These are phyloP conservation scores for Machaerirhynchus nigripectus DNA, from an alignment of 2,113 vertebrate genomes.

Conservation along the genomic window DNA sequence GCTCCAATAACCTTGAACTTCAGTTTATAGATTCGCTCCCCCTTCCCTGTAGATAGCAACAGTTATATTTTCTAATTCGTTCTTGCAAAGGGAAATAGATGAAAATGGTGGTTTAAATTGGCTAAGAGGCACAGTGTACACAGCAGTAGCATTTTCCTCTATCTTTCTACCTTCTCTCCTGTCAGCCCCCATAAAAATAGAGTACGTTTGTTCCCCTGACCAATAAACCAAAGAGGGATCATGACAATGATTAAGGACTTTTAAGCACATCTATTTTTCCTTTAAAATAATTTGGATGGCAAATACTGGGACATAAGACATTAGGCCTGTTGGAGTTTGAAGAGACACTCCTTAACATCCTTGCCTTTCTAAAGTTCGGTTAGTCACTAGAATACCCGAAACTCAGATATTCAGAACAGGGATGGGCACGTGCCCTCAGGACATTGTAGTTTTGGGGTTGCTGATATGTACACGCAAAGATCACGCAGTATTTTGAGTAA, in stretches of 20 bases:
- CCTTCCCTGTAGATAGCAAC: not conserved
- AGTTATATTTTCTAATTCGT: not conserved
- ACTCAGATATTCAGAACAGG: not conserved
- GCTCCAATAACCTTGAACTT: not conserved
- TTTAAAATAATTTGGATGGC: not conserved
- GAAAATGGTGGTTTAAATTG: not conserved
- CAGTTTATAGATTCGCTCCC: not conserved
- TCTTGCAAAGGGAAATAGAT: not conserved
- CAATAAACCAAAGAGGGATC: not conserved
- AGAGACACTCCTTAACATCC: not conserved
- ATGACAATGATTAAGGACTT: not conserved
- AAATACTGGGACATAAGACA: not conserved
- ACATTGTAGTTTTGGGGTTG: not conserved
- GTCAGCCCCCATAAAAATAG: not conserved
- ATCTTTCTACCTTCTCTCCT: not conserved
- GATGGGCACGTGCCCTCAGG: not conserved
- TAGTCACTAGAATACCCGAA: not conserved
- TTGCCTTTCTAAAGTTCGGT: not conserved
- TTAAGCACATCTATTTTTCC: not conserved
- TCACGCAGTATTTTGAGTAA: not conserved
- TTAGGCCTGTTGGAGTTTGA: not conserved
- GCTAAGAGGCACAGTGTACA: not conserved
- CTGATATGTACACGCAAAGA: not conserved
- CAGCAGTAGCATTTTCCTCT: not conserved
- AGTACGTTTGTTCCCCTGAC: not conserved